Evolutionary conservation across 2,888 invertebrate genomes (phyloP).

Genomic region (Hypsopygia costalis): DNA sequence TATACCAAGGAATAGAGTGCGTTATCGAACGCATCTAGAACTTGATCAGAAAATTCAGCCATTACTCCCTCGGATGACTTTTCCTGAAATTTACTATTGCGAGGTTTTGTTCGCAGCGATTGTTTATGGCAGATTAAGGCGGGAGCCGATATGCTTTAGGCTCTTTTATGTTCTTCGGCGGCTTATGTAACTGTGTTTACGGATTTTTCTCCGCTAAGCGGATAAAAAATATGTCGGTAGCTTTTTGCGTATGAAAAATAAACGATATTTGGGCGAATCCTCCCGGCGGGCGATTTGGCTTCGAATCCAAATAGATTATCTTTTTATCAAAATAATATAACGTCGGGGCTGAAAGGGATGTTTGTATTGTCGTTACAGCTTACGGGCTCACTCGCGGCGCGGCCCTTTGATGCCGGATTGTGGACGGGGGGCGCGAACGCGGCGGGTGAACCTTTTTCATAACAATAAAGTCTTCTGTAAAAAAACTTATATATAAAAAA

Average conservation of each 20-base stretch:
- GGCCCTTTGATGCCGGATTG: not conserved
- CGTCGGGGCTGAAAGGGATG: not conserved
- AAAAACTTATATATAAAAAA: no score
- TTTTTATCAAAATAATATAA: slow-evolving; percentile 34
- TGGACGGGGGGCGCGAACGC: not conserved
- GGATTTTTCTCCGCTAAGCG: slow-evolving; percentile 44
- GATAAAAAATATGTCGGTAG: slow-evolving; percentile 51
- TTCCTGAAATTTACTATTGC: slow-evolving; percentile 52
- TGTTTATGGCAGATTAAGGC: slow-evolving; percentile 64
- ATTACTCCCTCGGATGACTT: slow-evolving; percentile 59
- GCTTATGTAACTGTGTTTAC: slow-evolving; percentile 45
- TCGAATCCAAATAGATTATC: slow-evolving; percentile 29
- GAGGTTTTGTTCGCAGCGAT: slow-evolving; percentile 53
- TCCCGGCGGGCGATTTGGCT: slow-evolving; percentile 16
- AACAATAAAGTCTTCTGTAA: no score
- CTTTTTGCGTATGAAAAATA: slow-evolving; percentile 44
- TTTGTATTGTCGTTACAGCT: not conserved
- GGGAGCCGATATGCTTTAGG: slow-evolving; percentile 44
- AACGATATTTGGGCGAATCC: slow-evolving; percentile 31
- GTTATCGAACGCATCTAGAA: slow-evolving; percentile 11
- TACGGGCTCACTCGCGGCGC: not conserved
- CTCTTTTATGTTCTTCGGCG: slow-evolving; percentile 39
- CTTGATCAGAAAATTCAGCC: slow-evolving; percentile 48
- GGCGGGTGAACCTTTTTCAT: no score
- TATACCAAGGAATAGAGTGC: slow-evolving; percentile 8